Evolutionary conservation across 2,888 invertebrate genomes (phyloP).

Genomic region (Ischnura elegans): DNA sequence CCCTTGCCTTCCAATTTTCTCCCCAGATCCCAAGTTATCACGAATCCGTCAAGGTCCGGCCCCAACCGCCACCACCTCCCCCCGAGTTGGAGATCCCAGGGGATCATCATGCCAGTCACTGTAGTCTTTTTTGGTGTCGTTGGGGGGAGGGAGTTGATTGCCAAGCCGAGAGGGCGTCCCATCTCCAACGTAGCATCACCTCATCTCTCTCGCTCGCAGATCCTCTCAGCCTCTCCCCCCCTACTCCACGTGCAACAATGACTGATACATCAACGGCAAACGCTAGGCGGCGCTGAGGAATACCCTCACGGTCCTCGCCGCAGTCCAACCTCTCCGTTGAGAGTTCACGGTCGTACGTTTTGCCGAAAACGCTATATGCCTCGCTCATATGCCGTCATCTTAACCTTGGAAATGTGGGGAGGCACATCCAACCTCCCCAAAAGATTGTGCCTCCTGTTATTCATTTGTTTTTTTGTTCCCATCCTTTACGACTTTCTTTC

Average conservation of each 20-base stretch:
- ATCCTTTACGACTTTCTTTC: conserved; percentile 20
- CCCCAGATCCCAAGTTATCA: conserved; percentile 10
- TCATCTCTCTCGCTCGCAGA: background rate
- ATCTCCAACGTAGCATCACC: background rate
- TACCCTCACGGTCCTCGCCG: conserved; percentile 4
- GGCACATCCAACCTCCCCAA: background rate
- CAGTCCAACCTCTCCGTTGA: too few relatives aligned
- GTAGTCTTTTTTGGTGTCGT: background rate
- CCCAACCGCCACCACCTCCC: background rate
- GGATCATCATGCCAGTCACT: conserved; percentile 27
- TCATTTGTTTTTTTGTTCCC: too few relatives aligned
- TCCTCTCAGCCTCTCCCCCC: background rate
- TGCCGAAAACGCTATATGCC: conserved; percentile 53
- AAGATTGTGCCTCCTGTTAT: background rate
- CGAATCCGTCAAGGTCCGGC: conserved; percentile 32
- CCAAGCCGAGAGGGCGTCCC: background rate
- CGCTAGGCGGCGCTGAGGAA: background rate
- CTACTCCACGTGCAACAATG: conserved; percentile 22
- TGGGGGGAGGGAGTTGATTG: background rate
- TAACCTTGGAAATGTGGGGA: conserved; percentile 36
- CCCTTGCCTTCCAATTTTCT: background rate
- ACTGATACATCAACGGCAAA: conserved; percentile 58
- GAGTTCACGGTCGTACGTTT: conserved; percentile 47
- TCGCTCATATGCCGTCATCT: conserved; percentile 50
- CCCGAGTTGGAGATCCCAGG: background rate